These are phyloP conservation scores for Aricia artaxerxes DNA, from an alignment of 2,888 invertebrate genomes.

Conservation along the genomic window DNA sequence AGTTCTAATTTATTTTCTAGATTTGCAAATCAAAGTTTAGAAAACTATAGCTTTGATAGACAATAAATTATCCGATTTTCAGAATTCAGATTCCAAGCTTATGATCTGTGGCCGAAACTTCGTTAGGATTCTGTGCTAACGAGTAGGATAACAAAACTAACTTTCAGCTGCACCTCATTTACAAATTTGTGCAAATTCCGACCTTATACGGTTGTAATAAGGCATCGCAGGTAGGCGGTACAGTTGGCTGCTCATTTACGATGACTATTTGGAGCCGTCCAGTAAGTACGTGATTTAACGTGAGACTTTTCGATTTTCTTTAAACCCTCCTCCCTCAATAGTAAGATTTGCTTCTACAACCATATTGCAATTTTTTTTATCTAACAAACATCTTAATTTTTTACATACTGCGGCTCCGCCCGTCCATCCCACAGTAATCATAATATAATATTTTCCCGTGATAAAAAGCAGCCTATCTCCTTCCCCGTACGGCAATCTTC, in stretches of 20 bases:
- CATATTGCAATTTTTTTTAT: too few species aligned
- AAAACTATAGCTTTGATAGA: not conserved
- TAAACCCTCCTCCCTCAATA: too few species aligned
- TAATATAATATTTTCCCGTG: too few species aligned
- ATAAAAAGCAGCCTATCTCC: too few species aligned
- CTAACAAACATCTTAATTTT: too few species aligned
- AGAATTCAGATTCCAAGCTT: not conserved
- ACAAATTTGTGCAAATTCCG: not conserved
- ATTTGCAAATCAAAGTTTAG: not conserved
- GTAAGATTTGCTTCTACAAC: too few species aligned
- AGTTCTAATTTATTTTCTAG: too few species aligned
- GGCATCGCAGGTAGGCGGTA: constrained; percentile 42
- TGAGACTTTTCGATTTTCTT: too few species aligned
- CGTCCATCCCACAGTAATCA: too few species aligned
- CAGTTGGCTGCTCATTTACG: constrained; percentile 65
- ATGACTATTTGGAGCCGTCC: constrained; percentile 33
- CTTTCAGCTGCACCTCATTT: not conserved
- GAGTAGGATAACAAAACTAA: not conserved
- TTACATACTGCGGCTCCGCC: too few species aligned
- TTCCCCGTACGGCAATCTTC: too few species aligned
- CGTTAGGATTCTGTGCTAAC: not conserved
- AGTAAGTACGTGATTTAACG: too few species aligned
- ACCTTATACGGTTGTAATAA: not conserved
- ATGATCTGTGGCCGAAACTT: not conserved
- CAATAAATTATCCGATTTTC: not conserved